Evolutionary conservation across 2,888 invertebrate genomes (phyloP).

Genomic region (Amphipoea oculea): DNA sequence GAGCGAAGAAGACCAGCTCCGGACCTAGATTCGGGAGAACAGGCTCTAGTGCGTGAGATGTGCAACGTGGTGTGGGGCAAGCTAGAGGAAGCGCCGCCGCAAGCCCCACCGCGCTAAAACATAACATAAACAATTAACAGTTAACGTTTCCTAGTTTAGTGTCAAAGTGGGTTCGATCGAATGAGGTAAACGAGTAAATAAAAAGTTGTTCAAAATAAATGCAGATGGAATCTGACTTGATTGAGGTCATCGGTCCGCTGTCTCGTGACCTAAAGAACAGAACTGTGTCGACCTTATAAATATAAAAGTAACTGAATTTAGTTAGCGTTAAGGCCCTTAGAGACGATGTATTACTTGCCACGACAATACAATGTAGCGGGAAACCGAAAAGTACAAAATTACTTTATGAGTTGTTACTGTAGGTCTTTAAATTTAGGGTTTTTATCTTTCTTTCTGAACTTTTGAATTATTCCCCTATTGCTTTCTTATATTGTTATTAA

Average conservation of each 20-base stretch:
- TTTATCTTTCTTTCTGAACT: conserved; percentile 29
- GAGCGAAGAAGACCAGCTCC: conserved; percentile 91
- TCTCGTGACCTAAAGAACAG: conserved; percentile 85
- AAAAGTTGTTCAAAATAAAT: conserved; percentile 75
- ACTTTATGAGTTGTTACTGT: conserved; percentile 64
- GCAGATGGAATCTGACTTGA: conserved; percentile 82
- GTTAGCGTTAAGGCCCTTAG: conserved; percentile 69
- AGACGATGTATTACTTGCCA: conserved; percentile 70
- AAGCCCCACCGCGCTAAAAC: conserved; percentile 84
- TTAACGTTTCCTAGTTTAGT: conserved; percentile 63
- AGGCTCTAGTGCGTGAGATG: conserved; percentile 98
- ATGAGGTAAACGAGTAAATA: conserved; percentile 77
- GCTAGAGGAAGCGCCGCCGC: conserved; percentile 95
- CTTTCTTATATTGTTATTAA: conserved; percentile 48
- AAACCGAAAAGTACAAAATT: conserved; percentile 84
- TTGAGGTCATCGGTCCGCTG: conserved; percentile 83
- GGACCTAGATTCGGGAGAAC: conserved; percentile 96
- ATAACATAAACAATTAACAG: conserved; percentile 56
- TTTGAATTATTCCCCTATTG: conserved; percentile 45
- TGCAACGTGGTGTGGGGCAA: conserved; percentile 98
- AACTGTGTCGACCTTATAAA: conserved; percentile 83
- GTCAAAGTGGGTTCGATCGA: conserved; percentile 66
- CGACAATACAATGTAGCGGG: conserved; percentile 55
- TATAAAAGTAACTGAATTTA: conserved; percentile 74
- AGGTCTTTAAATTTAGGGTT: conserved; percentile 51